Evolutionary conservation across 2,888 invertebrate genomes (phyloP).

Genomic region (Amphipoea lucens): DNA sequence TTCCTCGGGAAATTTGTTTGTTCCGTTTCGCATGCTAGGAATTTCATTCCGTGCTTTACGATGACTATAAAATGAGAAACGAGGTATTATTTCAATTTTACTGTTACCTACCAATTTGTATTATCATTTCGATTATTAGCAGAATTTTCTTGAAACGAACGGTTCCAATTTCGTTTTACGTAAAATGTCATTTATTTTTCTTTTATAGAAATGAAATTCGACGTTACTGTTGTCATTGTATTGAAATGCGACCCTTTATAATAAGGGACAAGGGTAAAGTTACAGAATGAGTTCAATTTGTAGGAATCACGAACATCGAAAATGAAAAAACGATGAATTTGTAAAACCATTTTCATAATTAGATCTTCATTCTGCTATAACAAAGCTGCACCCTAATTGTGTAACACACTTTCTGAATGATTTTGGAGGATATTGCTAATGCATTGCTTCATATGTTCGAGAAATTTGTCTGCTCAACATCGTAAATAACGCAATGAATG

Average conservation of each 20-base stretch:
- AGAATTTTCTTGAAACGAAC: slow-evolving; percentile 28
- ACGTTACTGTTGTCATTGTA: slow-evolving; percentile 1
- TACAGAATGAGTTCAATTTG: slow-evolving; percentile 22
- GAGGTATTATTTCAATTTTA: slow-evolving; percentile 58
- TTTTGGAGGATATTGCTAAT: neutral
- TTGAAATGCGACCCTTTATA: slow-evolving; percentile 15
- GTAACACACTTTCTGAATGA: neutral
- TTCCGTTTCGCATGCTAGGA: slow-evolving; percentile 60
- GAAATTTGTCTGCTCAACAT: neutral
- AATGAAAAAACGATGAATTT: neutral
- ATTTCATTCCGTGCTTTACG: slow-evolving; percentile 62
- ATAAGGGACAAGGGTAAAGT: neutral
- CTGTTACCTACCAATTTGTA: slow-evolving; percentile 36
- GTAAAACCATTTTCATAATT: slow-evolving; percentile 6
- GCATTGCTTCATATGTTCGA: neutral
- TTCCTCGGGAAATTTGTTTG: slow-evolving; percentile 54
- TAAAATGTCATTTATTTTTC: slow-evolving; percentile 18
- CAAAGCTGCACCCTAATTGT: neutral
- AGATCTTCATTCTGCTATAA: neutral
- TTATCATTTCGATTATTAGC: slow-evolving; percentile 52
- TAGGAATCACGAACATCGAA: slow-evolving; percentile 1
- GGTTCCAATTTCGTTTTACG: slow-evolving; percentile 30
- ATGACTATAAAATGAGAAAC: slow-evolving; percentile 61
- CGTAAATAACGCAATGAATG: neutral
- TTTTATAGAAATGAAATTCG: slow-evolving; percentile 6